phyloP scores from a whole-genome alignment of 1,140 invertebrate genomes.

The Atta texana region DNA sequence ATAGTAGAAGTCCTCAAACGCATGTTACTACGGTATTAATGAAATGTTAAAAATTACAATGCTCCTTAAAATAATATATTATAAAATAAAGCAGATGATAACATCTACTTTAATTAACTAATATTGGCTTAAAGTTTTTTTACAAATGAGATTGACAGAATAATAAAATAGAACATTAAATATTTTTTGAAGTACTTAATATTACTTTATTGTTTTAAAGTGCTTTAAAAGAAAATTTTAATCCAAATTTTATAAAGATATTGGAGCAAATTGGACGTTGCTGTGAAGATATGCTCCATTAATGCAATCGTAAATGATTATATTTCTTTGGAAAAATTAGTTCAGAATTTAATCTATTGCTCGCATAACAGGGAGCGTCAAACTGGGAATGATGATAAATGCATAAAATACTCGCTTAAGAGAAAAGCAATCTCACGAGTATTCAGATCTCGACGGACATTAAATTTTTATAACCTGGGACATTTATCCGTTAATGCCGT shows the following conservation, averaged over 20 bases:
- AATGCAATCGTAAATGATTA: slow-evolving; percentile 37
- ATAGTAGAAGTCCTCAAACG: not conserved
- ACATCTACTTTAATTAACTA: not conserved
- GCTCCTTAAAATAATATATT: not conserved
- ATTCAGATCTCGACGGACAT: slow-evolving; percentile 58
- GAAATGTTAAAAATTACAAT: not conserved
- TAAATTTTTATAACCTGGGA: slow-evolving; percentile 60
- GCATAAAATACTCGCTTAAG: slow-evolving; percentile 59
- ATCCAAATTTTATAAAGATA: not conserved
- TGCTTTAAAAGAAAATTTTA: not conserved
- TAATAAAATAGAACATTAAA: not conserved
- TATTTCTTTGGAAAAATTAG: slow-evolving; percentile 23
- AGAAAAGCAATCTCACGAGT: slow-evolving; percentile 63
- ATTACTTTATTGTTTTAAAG: not conserved
- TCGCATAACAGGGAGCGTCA: slow-evolving; percentile 28
- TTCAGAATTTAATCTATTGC: slow-evolving; percentile 53
- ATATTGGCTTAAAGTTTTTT: not conserved
- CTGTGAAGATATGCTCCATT: not conserved
- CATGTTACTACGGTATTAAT: not conserved
- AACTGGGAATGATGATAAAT: slow-evolving; percentile 61
- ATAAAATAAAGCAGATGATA: not conserved
- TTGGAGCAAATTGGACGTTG: slow-evolving; percentile 11
- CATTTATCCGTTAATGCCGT: slow-evolving; percentile 57
- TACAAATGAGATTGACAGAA: not conserved
- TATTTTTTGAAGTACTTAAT: not conserved